phyloP scores from a whole-genome alignment of 2,888 invertebrate species.

The Andrena bucephala region DNA sequence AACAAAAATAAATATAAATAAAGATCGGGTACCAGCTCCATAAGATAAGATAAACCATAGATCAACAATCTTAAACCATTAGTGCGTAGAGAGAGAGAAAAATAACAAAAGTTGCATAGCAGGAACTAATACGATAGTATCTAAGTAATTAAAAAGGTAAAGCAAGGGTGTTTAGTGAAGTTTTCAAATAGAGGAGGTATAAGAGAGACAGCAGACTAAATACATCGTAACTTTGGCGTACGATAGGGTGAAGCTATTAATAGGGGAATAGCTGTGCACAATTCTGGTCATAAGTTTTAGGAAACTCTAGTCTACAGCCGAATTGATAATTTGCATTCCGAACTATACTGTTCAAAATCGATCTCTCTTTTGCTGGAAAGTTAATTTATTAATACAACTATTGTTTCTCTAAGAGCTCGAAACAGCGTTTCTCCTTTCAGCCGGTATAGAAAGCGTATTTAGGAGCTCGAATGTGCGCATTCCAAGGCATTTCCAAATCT shows the following conservation, averaged over 20 bases:
- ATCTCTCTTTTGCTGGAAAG: not conserved
- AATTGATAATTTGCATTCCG: constrained; percentile 7
- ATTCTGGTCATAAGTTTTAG: constrained; percentile 7
- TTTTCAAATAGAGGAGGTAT: constrained; percentile 53
- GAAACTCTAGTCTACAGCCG: not conserved
- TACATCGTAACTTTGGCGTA: constrained; percentile 4
- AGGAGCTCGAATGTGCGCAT: constrained; percentile 50
- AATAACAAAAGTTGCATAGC: constrained; percentile 71
- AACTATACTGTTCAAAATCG: not conserved
- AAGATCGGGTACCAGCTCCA: constrained; percentile 79
- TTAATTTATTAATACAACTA: not conserved
- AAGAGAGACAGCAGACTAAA: constrained; percentile 27
- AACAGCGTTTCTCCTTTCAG: constrained; percentile 21
- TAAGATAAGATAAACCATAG: constrained; percentile 75
- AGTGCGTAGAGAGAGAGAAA: constrained; percentile 62
- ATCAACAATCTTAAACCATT: constrained; percentile 70
- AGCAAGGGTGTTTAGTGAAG: constrained; percentile 70
- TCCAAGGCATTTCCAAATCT: constrained; percentile 47
- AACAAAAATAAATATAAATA: constrained; percentile 84
- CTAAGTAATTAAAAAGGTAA: constrained; percentile 63
- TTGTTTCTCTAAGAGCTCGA: not conserved
- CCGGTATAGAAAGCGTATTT: constrained; percentile 47
- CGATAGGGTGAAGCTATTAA: constrained; percentile 27
- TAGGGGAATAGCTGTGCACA: constrained; percentile 11
- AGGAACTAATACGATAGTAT: constrained; percentile 67